Evolutionary conservation across 2,888 invertebrate species (phyloP), one percentile per base, ranked within the genome.

Genomic region (Ephialtes manifestator): DNA sequence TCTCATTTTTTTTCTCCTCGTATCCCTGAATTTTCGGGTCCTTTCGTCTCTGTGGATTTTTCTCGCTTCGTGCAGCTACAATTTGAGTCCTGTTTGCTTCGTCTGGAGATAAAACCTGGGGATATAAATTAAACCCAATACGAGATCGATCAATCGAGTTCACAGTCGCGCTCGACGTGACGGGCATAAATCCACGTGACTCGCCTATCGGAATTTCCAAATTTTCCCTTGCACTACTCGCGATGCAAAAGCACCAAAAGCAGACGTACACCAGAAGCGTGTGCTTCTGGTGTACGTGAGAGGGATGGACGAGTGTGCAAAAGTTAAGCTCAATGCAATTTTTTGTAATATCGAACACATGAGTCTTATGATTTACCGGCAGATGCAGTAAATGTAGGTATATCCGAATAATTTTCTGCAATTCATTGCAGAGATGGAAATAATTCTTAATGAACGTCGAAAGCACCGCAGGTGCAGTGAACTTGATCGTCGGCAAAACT

Each of bases 61-160:
- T 46, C 58, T 46, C 7, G 7, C 18, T 67, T 1, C 39, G 18
- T 35, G 24, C 8, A 8, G 43, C 15, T 60, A 60, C 28, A 60
- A 60, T 60, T 60, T 31, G 15, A 46, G 43, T 43, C 15, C 58
- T 43, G 81, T 68, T 77, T 65, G 48, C 55, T 60, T 28, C 39
- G 10, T 11, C 15, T 18, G 28, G 31, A 60, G 48, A 81, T 72
- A 78, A 70, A 55, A 20, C 68, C 58, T 78, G 20, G 31, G 39
- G 55, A 70, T 68, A 76, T 76, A 76, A 80, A 85, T 80, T 80
- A 79, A 85, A 83, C 71, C 76, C 75, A 24, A 71, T 70, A 67
- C 24, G 28, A 75, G 48, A 83, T 83, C 82, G 85, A 85, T 85
- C 85, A 85, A 82, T 85, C 78, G 82, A 51, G 63, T 67, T 79